Conservation (phyloP, 2,797 vertebrate genomes). For the Pseudomugil gertrudae region DNA sequence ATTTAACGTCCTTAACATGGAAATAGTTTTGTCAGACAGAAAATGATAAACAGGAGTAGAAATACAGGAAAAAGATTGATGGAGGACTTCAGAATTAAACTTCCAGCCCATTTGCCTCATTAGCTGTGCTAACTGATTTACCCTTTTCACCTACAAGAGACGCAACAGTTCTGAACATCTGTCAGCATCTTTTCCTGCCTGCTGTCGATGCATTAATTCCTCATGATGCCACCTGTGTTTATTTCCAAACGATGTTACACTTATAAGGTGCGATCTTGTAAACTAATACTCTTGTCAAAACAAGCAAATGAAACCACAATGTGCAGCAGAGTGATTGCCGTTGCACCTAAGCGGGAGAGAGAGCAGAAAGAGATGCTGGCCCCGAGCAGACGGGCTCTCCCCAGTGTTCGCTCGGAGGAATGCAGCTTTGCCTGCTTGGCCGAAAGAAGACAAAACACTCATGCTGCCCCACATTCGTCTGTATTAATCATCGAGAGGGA, state of each 20-base stretch:
- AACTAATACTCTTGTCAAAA: conserved; percentile 70
- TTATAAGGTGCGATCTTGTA: conserved; percentile 51
- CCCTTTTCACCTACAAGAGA: conserved; percentile 31
- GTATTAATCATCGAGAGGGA: conserved; percentile 6
- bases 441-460: not conserved
- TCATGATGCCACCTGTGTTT: conserved; percentile 43
- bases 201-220: conserved; percentile 43
- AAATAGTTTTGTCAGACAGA: conserved; percentile 9
- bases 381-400: conserved; percentile 60
- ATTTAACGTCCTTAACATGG: conserved; percentile 44
- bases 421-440: conserved; percentile 39
- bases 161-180: conserved; percentile 40
- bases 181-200: conserved; percentile 35
- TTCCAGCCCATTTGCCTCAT: conserved; percentile 24
- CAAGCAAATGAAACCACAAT: conserved; percentile 69
- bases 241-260: conserved; percentile 44
- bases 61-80: conserved; percentile 16
- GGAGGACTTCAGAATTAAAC: conserved; percentile 5
- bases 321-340: conserved; percentile 39
- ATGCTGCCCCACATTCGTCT: conserved; percentile 21
- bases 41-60: not conserved
- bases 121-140: conserved; percentile 28
- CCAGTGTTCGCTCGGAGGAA: conserved; percentile 57
- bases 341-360: conserved; percentile 27
- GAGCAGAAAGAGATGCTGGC: conserved; percentile 9